Percentiles rank a stretch among this genome's conserved stretches.
Conservation (phyloP, 2,888 invertebrate genomes). For the Galeruca laticollis region DNA sequence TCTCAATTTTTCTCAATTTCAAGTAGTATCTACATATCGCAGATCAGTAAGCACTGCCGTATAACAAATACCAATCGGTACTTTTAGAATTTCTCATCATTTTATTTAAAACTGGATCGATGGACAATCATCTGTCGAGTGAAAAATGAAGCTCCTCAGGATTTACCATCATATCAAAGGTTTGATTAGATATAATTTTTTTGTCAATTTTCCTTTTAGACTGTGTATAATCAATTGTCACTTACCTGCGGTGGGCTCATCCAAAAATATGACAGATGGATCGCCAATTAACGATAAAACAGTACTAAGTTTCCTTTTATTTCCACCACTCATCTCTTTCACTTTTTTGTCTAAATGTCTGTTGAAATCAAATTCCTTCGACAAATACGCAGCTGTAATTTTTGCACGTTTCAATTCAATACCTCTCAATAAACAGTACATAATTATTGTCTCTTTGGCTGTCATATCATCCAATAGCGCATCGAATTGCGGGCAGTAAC, state of each 20-base stretch:
- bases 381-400: slow-evolving; percentile 60
- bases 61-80: too few species aligned
- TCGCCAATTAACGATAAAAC: slow-evolving; percentile 70
- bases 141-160: too few species aligned
- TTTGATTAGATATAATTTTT: too few species aligned
- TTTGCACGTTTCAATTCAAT: slow-evolving; percentile 60
- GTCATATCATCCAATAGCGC: slow-evolving; percentile 70
- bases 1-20: too few species aligned
- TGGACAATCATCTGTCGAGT: too few species aligned
- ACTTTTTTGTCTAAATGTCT: slow-evolving; percentile 67
- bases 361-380: slow-evolving; percentile 65
- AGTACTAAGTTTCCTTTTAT: slow-evolving; percentile 70
- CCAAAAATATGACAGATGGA: slow-evolving; percentile 69
- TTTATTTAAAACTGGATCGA: too few species aligned
- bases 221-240: slow-evolving; percentile 25
- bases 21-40: too few species aligned
- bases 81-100: too few species aligned
- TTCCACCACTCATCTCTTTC: slow-evolving; percentile 68
- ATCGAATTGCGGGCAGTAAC: slow-evolving; percentile 73
- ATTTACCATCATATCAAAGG: too few species aligned
- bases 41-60: too few species aligned
- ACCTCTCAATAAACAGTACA: slow-evolving; percentile 69
- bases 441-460: slow-evolving; percentile 68
- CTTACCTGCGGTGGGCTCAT: slow-evolving; percentile 70
- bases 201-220: neutral